phyloP scores from a whole-genome alignment of 2,888 invertebrate genomes.

The Chalcosyrphus nemorum region DNA sequence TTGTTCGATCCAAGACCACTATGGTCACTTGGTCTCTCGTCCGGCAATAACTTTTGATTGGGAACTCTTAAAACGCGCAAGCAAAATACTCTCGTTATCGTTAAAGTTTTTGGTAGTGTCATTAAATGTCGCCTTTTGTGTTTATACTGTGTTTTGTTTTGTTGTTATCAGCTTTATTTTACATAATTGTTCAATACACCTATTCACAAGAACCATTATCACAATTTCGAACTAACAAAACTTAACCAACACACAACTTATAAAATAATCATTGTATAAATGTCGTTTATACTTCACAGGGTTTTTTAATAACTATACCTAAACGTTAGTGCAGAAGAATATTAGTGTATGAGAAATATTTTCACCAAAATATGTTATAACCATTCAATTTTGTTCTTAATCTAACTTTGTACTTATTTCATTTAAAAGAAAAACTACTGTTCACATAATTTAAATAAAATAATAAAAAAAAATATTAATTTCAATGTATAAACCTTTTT shows the following conservation, averaged over 20 bases:
- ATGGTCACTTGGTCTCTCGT: no score
- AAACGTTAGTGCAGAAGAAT: not conserved
- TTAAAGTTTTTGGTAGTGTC: no score
- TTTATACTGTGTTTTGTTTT: not conserved
- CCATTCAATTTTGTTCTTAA: not conserved
- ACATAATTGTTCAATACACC: not conserved
- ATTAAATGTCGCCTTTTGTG: no score
- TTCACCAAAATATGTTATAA: not conserved
- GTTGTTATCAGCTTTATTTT: not conserved
- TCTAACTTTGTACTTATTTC: not conserved
- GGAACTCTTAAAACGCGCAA: no score
- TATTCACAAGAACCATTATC: not conserved
- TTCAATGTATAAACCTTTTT: not conserved
- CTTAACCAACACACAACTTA: not conserved
- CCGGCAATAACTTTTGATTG: no score
- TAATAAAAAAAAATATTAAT: not conserved
- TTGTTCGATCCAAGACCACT: no score
- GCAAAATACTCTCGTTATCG: no score
- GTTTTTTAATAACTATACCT: slow-evolving; percentile 15
- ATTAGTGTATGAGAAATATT: not conserved
- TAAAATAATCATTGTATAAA: not conserved
- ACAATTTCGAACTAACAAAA: not conserved
- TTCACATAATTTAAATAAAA: not conserved
- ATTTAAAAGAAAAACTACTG: not conserved
- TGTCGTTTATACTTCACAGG: slow-evolving; percentile 23